Conservation (phyloP, 2,888 invertebrate genomes). For the Philereme vetulata region DNA sequence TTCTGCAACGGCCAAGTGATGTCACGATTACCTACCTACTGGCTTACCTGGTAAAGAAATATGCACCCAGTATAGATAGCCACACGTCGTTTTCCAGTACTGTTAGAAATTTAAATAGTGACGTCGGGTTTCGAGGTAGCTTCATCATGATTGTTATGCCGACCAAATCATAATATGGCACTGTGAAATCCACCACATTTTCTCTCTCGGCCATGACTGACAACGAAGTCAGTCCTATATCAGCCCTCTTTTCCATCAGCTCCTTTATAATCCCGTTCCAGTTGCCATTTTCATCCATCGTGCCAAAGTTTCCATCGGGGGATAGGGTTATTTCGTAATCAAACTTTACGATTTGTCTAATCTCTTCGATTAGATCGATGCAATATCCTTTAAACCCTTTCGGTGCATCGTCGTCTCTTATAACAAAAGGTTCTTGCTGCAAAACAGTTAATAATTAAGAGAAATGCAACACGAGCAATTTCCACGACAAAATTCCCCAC, state of each 20-base stretch:
- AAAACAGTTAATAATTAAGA: slow-evolving; percentile 16
- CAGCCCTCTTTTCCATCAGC: slow-evolving; percentile 93
- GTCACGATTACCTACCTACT: slow-evolving; percentile 37
- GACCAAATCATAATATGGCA: slow-evolving; percentile 98
- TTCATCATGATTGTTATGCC: slow-evolving; percentile 98
- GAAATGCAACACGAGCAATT: slow-evolving; percentile 17
- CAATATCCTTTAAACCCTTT: slow-evolving; percentile 94
- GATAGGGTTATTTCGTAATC: slow-evolving; percentile 94
- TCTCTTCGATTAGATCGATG: slow-evolving; percentile 95
- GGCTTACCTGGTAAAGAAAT: slow-evolving; percentile 94
- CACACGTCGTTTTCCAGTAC: slow-evolving; percentile 98
- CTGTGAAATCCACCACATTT: slow-evolving; percentile 98
- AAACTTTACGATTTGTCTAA: slow-evolving; percentile 92
- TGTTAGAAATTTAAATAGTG: slow-evolving; percentile 97
- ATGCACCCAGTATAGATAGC: slow-evolving; percentile 97
- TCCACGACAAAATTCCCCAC: slow-evolving; percentile 46
- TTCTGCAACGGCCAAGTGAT: slow-evolving; percentile 46
- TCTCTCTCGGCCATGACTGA: slow-evolving; percentile 99
- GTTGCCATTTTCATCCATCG: slow-evolving; percentile 92
- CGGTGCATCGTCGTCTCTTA: slow-evolving; percentile 86
- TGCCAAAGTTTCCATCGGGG: slow-evolving; percentile 93
- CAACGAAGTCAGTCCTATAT: slow-evolving; percentile 96
- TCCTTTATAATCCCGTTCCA: slow-evolving; percentile 95
- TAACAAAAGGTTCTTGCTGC: slow-evolving; percentile 93
- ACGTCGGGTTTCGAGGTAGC: slow-evolving; percentile 93